Conservation (phyloP, 2,888 invertebrate species). For the Cryptophagus acutangulus region DNA sequence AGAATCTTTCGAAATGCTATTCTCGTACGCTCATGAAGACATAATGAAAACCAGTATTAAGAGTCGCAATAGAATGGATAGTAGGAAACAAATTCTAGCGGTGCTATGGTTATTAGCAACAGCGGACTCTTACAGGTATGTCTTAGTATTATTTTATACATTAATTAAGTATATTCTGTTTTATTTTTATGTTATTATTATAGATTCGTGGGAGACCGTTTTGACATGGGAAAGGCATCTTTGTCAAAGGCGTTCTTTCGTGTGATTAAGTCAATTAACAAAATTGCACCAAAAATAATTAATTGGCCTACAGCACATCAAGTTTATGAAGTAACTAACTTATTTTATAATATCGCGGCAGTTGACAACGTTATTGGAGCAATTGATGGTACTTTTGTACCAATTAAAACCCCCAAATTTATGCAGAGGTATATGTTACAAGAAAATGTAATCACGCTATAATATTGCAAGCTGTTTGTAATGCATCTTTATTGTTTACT, state of each 20-base stretch:
- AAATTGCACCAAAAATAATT: slow-evolving; percentile 4
- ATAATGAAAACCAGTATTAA: not conserved
- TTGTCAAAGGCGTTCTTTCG: slow-evolving; percentile 5
- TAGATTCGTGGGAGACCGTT: slow-evolving; percentile 8
- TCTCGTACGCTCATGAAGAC: slow-evolving; percentile 1
- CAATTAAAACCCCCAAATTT: slow-evolving; percentile 15
- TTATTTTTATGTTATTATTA: slow-evolving; percentile 1
- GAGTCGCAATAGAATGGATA: slow-evolving; percentile 3
- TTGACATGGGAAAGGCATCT: slow-evolving; percentile 6
- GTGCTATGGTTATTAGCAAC: slow-evolving; percentile 11
- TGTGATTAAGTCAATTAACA: slow-evolving; percentile 5
- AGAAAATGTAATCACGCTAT: slow-evolving; percentile 24
- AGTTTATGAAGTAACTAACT: slow-evolving; percentile 8
- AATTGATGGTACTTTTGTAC: slow-evolving; percentile 16
- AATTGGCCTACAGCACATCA: slow-evolving; percentile 13
- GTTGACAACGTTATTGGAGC: slow-evolving; percentile 15
- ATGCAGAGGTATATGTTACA: slow-evolving; percentile 21
- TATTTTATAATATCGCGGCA: slow-evolving; percentile 13
- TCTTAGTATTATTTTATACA: slow-evolving; percentile 3
- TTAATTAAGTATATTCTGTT: not conserved
- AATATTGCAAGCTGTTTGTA: slow-evolving; percentile 14
- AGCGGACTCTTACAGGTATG: slow-evolving; percentile 11
- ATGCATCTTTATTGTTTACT: slow-evolving; percentile 4
- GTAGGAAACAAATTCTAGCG: slow-evolving; percentile 8
- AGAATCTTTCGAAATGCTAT: slow-evolving; percentile 6